Conservation (phyloP, 37 sponge, comb jelly and placozoan genomes). For the Chondrilla cf. caribensis region DNA sequence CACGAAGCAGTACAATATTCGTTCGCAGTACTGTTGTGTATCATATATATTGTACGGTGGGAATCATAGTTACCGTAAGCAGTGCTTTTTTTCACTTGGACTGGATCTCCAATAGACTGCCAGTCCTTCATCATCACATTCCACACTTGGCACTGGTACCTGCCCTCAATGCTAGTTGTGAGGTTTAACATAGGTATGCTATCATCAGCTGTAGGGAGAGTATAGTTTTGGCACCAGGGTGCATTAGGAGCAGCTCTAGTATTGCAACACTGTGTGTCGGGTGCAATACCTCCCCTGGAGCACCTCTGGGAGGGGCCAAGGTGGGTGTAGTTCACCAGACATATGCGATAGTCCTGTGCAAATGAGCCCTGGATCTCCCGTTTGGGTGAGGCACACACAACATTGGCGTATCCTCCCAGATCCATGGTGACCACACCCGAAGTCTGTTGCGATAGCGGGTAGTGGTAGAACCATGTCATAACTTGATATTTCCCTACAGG, state of each 20-base stretch:
- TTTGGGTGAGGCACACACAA: background rate
- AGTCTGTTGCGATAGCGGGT: background rate
- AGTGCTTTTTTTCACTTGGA: too few relatives aligned
- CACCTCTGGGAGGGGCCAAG: background rate
- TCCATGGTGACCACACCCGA: background rate
- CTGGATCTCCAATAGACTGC: slow-evolving; percentile 18
- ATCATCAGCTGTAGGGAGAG: too few relatives aligned
- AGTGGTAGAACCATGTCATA: too few relatives aligned
- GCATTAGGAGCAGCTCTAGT: too few relatives aligned
- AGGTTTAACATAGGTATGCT: too few relatives aligned
- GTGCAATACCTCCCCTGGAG: background rate
- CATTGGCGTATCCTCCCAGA: background rate
- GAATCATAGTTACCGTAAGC: too few relatives aligned
- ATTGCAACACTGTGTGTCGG: background rate
- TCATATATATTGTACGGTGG: too few relatives aligned
- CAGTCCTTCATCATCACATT: background rate
- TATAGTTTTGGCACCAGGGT: too few relatives aligned
- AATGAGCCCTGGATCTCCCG: background rate
- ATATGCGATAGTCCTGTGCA: background rate
- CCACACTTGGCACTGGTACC: slow-evolving; percentile 9
- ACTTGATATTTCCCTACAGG: too few relatives aligned
- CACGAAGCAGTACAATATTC: too few relatives aligned
- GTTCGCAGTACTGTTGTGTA: too few relatives aligned
- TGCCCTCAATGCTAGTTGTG: background rate
- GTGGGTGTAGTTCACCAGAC: background rate